Base-by-base conservation (phyloP, 2,888 invertebrate genomes). In the Schrankia costaestrigalis region DNA sequence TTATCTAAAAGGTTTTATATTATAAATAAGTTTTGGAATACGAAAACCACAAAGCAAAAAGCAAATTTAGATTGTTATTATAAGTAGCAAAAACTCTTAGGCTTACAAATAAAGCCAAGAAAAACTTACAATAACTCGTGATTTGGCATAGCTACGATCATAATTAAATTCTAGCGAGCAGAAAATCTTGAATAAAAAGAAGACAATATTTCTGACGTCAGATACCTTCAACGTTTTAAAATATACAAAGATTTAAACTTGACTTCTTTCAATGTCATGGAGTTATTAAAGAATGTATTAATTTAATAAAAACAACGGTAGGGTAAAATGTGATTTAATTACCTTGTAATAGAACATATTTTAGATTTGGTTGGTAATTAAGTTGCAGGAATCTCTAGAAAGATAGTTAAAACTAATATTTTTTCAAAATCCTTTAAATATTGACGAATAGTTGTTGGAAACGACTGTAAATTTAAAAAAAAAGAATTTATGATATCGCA, bases 111-210 rank as follows among this genome's bases (percentile, higher is more conserved):
- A 41, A 49, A 34, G 31, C 19, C 18, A 34, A 34, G 28, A 37
- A 41, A 43, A 56, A 43, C 46, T 49, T 52, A 41, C 30, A 44
- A 45, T 45, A 45, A 56, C 35, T 39, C 49, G 42, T 56, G 53
- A 56, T 56, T 56, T 52, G 45, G 46, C 42, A 53, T 46, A 37
- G 39, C 55, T 49, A 41, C 33, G 26, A 33, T 26, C 42, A 35
- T 56, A 53, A 56, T 56, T 56, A 53, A 49, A 49, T 56, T 56
- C 30, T 31, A 37, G 37, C 33, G 41, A 49, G 36, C 25, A 35
- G 30, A 36, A 43, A 41, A 44, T 37, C 33, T 48, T 31, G 13
- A 27, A 24, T 45, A 49, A 23, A 49, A 41, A 42, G 23, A 43
- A 47, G 44, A 31, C 31, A 33, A 36, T 14, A 35, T 41, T 51